Evolutionary conservation across 2,113 vertebrate species (phyloP), one percentile per base, ranked within the genome.

Genomic region (Danionella cerebrum): DNA sequence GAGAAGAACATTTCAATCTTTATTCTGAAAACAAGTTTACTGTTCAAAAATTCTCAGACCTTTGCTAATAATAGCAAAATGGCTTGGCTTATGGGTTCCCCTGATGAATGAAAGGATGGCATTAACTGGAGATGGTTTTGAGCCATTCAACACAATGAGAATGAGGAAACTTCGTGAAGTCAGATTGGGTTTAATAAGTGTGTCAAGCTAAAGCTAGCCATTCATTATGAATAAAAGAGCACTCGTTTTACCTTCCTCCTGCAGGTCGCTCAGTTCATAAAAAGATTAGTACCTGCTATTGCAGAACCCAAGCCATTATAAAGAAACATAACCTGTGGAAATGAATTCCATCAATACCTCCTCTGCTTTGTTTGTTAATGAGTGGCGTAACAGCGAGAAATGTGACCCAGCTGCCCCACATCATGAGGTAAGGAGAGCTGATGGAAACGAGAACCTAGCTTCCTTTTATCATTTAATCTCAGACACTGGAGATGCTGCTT

Each of bases 291-390:
- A 47, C 6, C 22, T 39, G 6, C 35, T 41, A 25, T 25, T 38
- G n/a, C n/a, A n/a, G n/a, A n/a, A n/a, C n/a, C n/a, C 36, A 58
- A 19, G 41, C 29, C 29, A 8, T 14, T 6, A 48, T 36, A 64
- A 64, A 11, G 18, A 48, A 48, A 36, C 25, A 14, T 35, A 31
- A 9, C 24, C 19, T 6, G 38, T 47, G 29, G 4, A 62, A 48
- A 27, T 48, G 35, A 11, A 60, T 60, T 64, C 24, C 19, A 24
- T 47, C 13, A 48, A 64, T 47, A 24, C 44, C 31, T 14, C n/a
- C 36, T 64, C 59, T 47, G 41, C 10, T 33, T 48, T 47, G 42
- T 48, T 22, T 63, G 29, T 25, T 64, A 64, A 48, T 64, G 60
- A 64, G 12, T 10, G 13, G 27, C 44, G 36, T 36, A 36, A 16